These are phyloP conservation scores for Okamejei kenojei DNA, from an alignment of 2,797 vertebrate species.

Conservation along the genomic window DNA sequence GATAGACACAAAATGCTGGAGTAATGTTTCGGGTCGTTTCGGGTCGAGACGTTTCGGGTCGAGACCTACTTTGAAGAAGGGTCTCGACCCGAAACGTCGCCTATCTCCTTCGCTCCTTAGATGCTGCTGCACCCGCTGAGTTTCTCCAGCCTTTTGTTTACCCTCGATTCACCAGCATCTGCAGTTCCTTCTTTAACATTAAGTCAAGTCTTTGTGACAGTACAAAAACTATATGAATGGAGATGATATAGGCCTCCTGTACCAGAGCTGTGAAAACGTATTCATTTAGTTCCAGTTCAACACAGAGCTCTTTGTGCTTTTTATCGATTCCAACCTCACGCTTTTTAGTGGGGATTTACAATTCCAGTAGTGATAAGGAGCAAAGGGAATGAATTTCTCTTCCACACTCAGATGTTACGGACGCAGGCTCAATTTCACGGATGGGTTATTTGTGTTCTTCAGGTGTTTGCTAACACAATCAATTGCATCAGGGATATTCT, in stretches of 20 bases:
- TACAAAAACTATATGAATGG: not conserved
- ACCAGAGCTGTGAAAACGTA: not conserved
- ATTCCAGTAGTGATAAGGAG: not conserved
- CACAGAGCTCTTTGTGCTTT: not conserved
- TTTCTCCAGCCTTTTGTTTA: too few species aligned
- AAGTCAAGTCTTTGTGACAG: not conserved
- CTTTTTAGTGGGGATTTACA: not conserved
- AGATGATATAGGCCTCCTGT: not conserved
- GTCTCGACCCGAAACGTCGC: too few species aligned
- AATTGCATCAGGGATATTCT: not conserved
- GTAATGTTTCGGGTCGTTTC: too few species aligned
- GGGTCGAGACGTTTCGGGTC: too few species aligned
- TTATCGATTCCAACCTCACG: not conserved
- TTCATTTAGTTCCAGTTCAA: not conserved
- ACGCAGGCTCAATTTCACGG: slow-evolving; percentile 4
- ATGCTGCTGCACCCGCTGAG: too few species aligned
- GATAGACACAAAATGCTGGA: too few species aligned
- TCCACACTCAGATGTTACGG: not conserved
- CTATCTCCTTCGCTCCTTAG: too few species aligned
- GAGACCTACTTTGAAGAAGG: too few species aligned
- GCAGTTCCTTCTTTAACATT: too few species aligned
- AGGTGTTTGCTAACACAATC: not conserved
- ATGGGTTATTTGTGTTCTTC: not conserved
- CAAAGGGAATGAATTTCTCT: not conserved
- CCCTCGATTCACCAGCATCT: too few species aligned